Conservation (phyloP, 2,113 vertebrate species). For the Potamarius usumacintae region DNA sequence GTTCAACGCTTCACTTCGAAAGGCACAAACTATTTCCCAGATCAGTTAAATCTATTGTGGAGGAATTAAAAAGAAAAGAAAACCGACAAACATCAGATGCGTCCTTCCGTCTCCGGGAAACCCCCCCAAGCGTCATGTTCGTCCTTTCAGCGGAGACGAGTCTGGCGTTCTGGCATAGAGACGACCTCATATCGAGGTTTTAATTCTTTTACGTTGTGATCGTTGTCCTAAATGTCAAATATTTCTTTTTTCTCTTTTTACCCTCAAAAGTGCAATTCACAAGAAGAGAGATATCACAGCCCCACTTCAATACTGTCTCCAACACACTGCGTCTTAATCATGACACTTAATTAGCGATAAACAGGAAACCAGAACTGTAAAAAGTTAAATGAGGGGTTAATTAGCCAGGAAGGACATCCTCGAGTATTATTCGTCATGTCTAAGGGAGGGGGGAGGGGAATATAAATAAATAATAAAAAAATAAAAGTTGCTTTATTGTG, state of each 20-base stretch:
- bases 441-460: too few species aligned
- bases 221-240: slow-evolving; percentile 18
- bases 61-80: slow-evolving; percentile 30
- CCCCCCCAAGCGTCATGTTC: neutral
- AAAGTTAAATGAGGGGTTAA: neutral
- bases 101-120: neutral
- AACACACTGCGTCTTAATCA: neutral
- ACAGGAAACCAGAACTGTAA: neutral
- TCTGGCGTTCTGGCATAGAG: neutral
- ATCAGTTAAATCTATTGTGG: slow-evolving; percentile 24
- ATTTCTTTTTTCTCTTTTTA: slow-evolving; percentile 28
- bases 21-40: slow-evolving; percentile 62
- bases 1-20: slow-evolving; percentile 56
- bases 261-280: slow-evolving; percentile 56
- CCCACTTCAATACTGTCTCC: neutral
- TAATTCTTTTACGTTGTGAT: slow-evolving; percentile 31
- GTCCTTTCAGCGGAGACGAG: slow-evolving; percentile 42
- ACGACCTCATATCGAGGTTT: slow-evolving; percentile 40
- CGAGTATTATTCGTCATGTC: too few species aligned
- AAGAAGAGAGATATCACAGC: slow-evolving; percentile 39
- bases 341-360: neutral
- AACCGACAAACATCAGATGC: slow-evolving; percentile 6
- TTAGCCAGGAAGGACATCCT: too few species aligned
- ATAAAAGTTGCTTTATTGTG: neutral
- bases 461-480: too few species aligned